Percentiles rank a stretch among this genome's conserved stretches.
Conservation (phyloP, 2,797 vertebrate genomes). For the Parambassis ranga region DNA sequence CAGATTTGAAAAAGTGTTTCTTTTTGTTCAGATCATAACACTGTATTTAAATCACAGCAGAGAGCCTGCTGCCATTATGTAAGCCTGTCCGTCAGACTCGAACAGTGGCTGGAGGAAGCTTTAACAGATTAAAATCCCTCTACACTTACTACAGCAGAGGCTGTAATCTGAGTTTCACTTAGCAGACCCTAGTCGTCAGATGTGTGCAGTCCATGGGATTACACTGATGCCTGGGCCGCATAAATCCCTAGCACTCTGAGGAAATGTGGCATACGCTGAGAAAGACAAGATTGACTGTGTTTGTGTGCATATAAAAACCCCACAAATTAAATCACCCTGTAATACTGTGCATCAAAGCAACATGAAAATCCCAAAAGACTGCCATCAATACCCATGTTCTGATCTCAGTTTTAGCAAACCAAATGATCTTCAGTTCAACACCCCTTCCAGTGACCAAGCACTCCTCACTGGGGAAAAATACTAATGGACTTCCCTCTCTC, state of each 20-base stretch:
- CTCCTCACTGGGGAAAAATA: conserved; percentile 12
- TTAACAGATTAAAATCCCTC: conserved; percentile 63
- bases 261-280: neutral
- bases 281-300: neutral
- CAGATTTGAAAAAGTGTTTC: neutral
- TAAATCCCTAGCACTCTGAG: conserved; percentile 46
- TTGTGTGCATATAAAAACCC: neutral
- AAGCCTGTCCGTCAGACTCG: conserved; percentile 14
- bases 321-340: neutral
- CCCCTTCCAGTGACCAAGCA: conserved; percentile 7
- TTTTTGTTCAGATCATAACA: conserved; percentile 1
- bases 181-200: conserved; percentile 51
- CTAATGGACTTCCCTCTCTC: conserved; percentile 21
- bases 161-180: conserved; percentile 70
- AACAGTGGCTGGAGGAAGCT: conserved; percentile 38
- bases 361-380: conserved; percentile 7
- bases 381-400: conserved; percentile 24
- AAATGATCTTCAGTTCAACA: conserved; percentile 35
- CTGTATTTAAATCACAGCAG: conserved; percentile 24
- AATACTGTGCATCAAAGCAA: conserved; percentile 17
- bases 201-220: conserved; percentile 57
- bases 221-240: conserved; percentile 52
- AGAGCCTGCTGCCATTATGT: conserved; percentile 10
- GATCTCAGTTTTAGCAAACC: conserved; percentile 38
- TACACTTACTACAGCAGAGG: conserved; percentile 41